Conservation (phyloP, 1,140 invertebrate species). For the Heliconius eleuchia region DNA sequence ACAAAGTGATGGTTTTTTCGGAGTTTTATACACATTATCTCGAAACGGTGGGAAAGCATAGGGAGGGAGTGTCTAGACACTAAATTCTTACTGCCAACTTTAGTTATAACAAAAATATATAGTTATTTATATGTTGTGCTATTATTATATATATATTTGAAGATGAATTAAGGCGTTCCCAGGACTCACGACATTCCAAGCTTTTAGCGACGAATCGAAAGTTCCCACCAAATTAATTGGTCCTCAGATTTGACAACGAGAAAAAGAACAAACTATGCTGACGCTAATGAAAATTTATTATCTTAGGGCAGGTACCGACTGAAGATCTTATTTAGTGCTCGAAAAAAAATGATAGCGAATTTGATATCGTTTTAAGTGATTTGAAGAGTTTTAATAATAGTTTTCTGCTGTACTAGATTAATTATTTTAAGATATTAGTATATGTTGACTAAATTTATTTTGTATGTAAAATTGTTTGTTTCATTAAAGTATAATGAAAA, state of each 20-base stretch:
- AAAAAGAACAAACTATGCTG: conserved; percentile 50
- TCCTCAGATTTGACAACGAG: conserved; percentile 50
- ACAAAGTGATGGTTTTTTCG: not conserved
- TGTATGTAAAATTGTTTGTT: too few species aligned
- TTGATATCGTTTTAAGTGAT: conserved; percentile 28
- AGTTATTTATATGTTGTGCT: too few species aligned
- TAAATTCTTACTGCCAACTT: not conserved
- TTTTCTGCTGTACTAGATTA: not conserved
- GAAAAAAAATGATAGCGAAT: conserved; percentile 24
- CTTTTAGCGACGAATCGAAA: conserved; percentile 58
- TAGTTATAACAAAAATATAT: too few species aligned
- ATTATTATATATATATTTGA: not conserved
- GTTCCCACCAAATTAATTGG: conserved; percentile 61
- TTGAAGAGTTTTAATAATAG: not conserved
- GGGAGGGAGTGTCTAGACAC: not conserved
- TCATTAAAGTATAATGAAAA: not conserved
- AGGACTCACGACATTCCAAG: conserved; percentile 43
- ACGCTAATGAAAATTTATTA: conserved; percentile 61
- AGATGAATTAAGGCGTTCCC: conserved; percentile 45
- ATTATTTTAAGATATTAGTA: too few species aligned
- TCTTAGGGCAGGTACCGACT: conserved; percentile 27
- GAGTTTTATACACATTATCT: not conserved
- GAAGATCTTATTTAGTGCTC: conserved; percentile 35
- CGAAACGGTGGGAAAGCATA: not conserved
- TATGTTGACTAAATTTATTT: too few species aligned